Conservation (phyloP, 2,113 vertebrate species). For the Narcine bancroftii region DNA sequence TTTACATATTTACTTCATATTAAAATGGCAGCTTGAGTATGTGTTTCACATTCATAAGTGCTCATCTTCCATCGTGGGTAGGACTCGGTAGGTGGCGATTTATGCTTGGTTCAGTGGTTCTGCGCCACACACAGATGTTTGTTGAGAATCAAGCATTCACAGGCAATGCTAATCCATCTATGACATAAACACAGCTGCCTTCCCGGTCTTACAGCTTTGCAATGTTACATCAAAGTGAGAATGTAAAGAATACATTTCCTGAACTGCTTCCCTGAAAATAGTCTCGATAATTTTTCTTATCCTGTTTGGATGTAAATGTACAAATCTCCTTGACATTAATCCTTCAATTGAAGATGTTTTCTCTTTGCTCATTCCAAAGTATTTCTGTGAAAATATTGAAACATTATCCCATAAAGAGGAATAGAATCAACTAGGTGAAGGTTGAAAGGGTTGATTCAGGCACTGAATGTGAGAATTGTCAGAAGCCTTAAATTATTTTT, state of each 20-base stretch:
- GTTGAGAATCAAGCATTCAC: conserved; percentile 28
- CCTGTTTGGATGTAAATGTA: background rate
- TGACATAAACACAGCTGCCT: conserved; percentile 37
- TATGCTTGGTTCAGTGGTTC: conserved; percentile 7
- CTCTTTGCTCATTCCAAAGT: background rate
- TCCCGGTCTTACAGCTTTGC: background rate
- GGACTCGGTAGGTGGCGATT: conserved; percentile 30
- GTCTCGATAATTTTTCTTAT: background rate
- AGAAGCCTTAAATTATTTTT: background rate
- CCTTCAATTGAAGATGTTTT: background rate
- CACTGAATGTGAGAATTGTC: too few relatives aligned
- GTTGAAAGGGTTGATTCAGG: background rate
- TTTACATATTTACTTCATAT: background rate
- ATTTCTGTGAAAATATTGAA: background rate
- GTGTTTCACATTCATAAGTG: background rate
- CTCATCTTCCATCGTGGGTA: background rate
- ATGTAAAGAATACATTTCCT: conserved; percentile 1
- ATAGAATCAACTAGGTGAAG: background rate
- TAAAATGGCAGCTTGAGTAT: conserved; percentile 26
- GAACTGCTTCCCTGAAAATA: background rate
- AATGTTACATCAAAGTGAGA: conserved; percentile 5
- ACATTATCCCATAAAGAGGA: background rate
- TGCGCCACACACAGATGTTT: conserved; percentile 30
- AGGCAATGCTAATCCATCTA: conserved; percentile 33
- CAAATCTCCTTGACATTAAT: background rate